A percentile compares a stretch with the other conserved stretches of the same genome.
Conservation (phyloP, 1,140 invertebrate species). For the Ceratitis capitata region DNA sequence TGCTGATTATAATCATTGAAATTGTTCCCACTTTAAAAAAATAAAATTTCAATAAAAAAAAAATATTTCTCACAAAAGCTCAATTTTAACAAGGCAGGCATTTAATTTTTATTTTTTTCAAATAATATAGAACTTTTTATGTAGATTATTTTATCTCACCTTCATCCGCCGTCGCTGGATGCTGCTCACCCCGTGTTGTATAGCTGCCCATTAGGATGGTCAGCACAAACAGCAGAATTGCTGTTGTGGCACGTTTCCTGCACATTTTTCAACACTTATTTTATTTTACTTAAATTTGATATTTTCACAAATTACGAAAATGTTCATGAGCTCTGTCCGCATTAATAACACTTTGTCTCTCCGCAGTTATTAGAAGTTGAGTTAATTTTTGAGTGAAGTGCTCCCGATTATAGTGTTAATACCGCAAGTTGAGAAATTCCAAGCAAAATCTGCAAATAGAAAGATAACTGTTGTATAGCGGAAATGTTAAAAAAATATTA, state of each 20-base stretch:
- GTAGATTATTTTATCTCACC: not conserved
- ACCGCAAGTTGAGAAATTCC: too few species aligned
- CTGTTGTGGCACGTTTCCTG: not conserved
- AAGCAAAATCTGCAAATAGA: too few species aligned
- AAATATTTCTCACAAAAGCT: too few species aligned
- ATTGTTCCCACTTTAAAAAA: too few species aligned
- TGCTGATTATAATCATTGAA: too few species aligned
- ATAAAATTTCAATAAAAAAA: too few species aligned
- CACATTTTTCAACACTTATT: not conserved
- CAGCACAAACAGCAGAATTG: not conserved
- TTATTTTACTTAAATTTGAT: not conserved
- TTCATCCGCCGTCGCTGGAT: conserved; percentile 11
- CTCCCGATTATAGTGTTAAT: too few species aligned
- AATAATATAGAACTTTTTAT: too few species aligned
- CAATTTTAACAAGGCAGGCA: too few species aligned
- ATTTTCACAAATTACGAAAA: not conserved
- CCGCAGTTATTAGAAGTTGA: not conserved
- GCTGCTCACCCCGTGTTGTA: not conserved
- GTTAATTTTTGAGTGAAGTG: not conserved
- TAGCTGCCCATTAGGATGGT: not conserved
- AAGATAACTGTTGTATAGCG: too few species aligned
- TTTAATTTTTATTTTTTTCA: too few species aligned
- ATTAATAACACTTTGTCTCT: not conserved
- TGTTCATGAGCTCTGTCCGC: not conserved
- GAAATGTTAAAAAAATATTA: too few species aligned